Evolutionary conservation across 1,140 invertebrate species (phyloP).

Genomic region (Drosophila bifasciata): DNA sequence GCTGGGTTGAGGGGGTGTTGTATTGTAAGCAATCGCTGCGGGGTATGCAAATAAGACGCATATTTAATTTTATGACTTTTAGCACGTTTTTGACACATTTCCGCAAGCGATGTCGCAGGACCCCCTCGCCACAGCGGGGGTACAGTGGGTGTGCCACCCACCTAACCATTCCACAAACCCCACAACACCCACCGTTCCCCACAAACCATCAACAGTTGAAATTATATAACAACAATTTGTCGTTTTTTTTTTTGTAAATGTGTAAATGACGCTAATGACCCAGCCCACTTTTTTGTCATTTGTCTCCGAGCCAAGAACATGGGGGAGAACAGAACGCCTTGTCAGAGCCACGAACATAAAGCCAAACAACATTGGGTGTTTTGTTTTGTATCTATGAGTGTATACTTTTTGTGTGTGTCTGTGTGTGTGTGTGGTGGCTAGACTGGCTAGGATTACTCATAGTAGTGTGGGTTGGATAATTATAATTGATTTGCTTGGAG

Average conservation of each 20-base stretch:
- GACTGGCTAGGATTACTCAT: not conserved
- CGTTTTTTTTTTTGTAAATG: slow-evolving; percentile 47
- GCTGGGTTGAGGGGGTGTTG: not conserved
- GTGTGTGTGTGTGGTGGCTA: not conserved
- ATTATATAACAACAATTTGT: slow-evolving; percentile 10
- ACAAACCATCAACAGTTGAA: not conserved
- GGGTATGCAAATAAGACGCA: slow-evolving; percentile 78
- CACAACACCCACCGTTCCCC: no score
- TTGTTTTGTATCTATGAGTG: not conserved
- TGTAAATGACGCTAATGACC: slow-evolving; percentile 82
- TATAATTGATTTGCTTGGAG: slow-evolving; percentile 50
- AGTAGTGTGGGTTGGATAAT: slow-evolving; percentile 24
- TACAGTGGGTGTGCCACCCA: slow-evolving; percentile 9
- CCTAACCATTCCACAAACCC: not conserved
- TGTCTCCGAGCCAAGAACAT: slow-evolving; percentile 46
- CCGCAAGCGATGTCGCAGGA: slow-evolving; percentile 62
- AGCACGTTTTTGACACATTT: slow-evolving; percentile 83
- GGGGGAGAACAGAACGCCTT: slow-evolving; percentile 1
- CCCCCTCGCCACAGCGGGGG: slow-evolving; percentile 12
- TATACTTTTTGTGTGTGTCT: not conserved
- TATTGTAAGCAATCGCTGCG: not conserved
- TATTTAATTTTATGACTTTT: slow-evolving; percentile 83
- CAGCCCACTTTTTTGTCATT: slow-evolving; percentile 78
- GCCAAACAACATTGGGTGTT: slow-evolving; percentile 13
- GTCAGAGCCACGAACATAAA: not conserved